These are phyloP conservation scores for Xiphophorus couchianus DNA, from an alignment of 2,113 vertebrate species.

Conservation along the genomic window DNA sequence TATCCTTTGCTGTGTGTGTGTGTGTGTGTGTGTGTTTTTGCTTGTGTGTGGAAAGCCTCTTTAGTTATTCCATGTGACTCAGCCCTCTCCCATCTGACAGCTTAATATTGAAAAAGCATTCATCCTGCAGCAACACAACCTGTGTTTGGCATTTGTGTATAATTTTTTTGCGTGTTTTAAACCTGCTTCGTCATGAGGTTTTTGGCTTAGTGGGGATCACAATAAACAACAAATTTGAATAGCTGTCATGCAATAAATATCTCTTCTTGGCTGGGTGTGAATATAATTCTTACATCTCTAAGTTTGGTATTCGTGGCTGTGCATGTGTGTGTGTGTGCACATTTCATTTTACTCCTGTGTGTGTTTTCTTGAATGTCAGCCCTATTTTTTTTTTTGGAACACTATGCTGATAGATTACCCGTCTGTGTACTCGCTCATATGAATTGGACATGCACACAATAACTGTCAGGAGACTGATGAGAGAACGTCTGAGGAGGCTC, in stretches of 20 bases:
- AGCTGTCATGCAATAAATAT: conserved; percentile 46
- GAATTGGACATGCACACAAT: conserved; percentile 43
- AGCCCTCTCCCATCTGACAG: conserved; percentile 49
- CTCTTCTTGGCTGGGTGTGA: conserved; percentile 21
- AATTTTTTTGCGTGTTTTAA: conserved; percentile 40
- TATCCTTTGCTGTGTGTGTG: conserved; percentile 1
- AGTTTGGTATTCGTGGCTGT: conserved; percentile 11
- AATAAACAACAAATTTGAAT: conserved; percentile 62
- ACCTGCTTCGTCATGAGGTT: conserved; percentile 65
- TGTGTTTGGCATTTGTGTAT: conserved; percentile 50
- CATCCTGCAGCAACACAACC: conserved; percentile 46
- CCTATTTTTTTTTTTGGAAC: conserved; percentile 1
- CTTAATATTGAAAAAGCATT: conserved; percentile 66
- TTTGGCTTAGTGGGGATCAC: conserved; percentile 59
- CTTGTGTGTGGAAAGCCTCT: conserved; percentile 34
- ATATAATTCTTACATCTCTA: conserved; percentile 22
- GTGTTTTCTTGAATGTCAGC: conserved; percentile 8
- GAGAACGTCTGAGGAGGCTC: conserved; percentile 30
- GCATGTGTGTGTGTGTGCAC: conserved; percentile 1
- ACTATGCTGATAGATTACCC: not conserved
- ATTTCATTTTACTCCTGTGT: conserved; percentile 26
- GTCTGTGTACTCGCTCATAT: not conserved
- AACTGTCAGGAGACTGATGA: conserved; percentile 49
- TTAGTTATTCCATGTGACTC: conserved; percentile 61
- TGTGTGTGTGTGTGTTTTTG: not conserved